These are phyloP conservation scores for Callaeas wilsoni DNA, from an alignment of 2,113 vertebrate species.

Conservation along the genomic window DNA sequence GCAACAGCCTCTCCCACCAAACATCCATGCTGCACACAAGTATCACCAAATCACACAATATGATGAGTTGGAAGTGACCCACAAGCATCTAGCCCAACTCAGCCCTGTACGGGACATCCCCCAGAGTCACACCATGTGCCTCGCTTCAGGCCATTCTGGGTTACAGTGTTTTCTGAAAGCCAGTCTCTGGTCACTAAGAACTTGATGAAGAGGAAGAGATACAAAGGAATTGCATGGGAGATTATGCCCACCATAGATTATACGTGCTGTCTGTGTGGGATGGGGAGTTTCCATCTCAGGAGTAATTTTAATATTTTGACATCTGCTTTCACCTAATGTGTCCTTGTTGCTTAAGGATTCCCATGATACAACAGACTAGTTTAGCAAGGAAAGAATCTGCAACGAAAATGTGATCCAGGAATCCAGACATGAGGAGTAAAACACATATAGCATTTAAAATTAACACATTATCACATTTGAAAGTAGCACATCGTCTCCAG, in stretches of 20 bases:
- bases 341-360: background rate
- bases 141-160: background rate
- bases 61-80: background rate
- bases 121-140: background rate
- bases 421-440: background rate
- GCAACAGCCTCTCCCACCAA: background rate
- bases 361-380: background rate
- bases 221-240: background rate
- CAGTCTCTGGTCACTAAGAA: background rate
- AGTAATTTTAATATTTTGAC: background rate
- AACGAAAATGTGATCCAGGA: background rate
- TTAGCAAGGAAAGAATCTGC: background rate
- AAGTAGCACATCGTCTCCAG: background rate
- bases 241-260: background rate
- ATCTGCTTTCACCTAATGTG: background rate
- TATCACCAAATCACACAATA: background rate
- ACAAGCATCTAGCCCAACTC: no score
- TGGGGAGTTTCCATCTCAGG: background rate
- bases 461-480: background rate
- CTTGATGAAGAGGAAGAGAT: background rate
- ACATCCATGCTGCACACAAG: rapidly evolving
- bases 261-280: background rate
- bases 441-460: background rate
- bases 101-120: background rate
- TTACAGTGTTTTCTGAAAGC: background rate